A percentile compares a stretch with the other conserved stretches of the same genome.
phyloP scores from a whole-genome alignment of 2,113 vertebrate species.

The Tympanuchus pallidicinctus region DNA sequence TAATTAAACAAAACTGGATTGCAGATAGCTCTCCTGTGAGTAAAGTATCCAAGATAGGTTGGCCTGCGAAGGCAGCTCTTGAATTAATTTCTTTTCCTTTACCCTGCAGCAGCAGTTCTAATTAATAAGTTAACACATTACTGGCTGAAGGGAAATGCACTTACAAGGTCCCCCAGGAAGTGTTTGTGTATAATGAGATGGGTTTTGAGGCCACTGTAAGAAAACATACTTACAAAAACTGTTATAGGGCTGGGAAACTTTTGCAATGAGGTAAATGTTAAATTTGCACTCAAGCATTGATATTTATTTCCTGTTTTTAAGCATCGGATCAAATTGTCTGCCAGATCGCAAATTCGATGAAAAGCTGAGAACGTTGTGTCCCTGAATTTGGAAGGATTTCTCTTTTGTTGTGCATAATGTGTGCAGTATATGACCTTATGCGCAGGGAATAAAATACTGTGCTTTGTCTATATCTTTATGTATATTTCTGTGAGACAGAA shows the following conservation, averaged over 20 bases:
- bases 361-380: neutral
- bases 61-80: slow-evolving; percentile 64
- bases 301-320: slow-evolving; percentile 26
- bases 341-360: slow-evolving; percentile 13
- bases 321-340: neutral
- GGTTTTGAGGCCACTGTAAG: slow-evolving; percentile 57
- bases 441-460: neutral
- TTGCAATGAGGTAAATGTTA: slow-evolving; percentile 20
- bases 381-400: neutral
- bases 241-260: slow-evolving; percentile 25
- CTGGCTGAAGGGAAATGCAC: slow-evolving; percentile 71
- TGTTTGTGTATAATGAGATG: slow-evolving; percentile 64
- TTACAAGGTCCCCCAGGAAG: slow-evolving; percentile 68
- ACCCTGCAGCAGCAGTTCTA: slow-evolving; percentile 72
- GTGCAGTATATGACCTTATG: neutral
- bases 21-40: slow-evolving; percentile 68
- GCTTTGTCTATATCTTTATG: neutral
- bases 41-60: slow-evolving; percentile 56
- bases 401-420: neutral
- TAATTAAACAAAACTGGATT: slow-evolving; percentile 74
- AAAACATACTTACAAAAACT: slow-evolving; percentile 51
- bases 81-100: slow-evolving; percentile 72
- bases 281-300: slow-evolving; percentile 14
- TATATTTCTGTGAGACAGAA: neutral
- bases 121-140: slow-evolving; percentile 74